These are phyloP conservation scores for Phyllotreta striolata DNA, from an alignment of 2,888 invertebrate species.

Conservation along the genomic window DNA sequence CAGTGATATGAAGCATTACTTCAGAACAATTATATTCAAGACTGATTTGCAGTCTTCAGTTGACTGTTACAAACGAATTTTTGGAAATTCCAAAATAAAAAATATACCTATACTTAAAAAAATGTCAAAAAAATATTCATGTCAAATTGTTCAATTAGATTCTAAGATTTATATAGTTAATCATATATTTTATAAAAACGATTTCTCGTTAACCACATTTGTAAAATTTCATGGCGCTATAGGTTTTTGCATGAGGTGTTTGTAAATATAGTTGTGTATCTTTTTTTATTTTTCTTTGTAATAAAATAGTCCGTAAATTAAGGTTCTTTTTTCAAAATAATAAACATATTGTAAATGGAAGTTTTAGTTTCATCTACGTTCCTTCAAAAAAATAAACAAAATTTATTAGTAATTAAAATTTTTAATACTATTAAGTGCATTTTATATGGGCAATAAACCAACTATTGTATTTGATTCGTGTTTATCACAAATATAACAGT, in stretches of 20 bases:
- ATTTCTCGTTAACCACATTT: slow-evolving; percentile 37
- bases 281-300: slow-evolving; percentile 27
- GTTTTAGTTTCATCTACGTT: neutral
- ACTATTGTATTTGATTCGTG: no score
- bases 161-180: slow-evolving; percentile 16
- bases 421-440: no score
- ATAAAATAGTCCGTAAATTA: slow-evolving; percentile 25
- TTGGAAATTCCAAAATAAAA: slow-evolving; percentile 32
- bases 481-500: no score
- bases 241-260: slow-evolving; percentile 34
- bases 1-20: slow-evolving; percentile 18
- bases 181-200: slow-evolving; percentile 36
- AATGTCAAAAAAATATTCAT: slow-evolving; percentile 26
- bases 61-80: slow-evolving; percentile 45
- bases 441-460: no score
- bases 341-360: slow-evolving; percentile 25
- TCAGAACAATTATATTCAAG: slow-evolving; percentile 40
- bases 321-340: slow-evolving; percentile 33
- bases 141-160: slow-evolving; percentile 30
- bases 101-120: slow-evolving; percentile 5
- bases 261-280: slow-evolving; percentile 31
- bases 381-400: neutral
- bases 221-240: slow-evolving; percentile 37
- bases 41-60: slow-evolving; percentile 47
- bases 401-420: neutral